Percentiles rank a stretch among this genome's conserved stretches.
These are phyloP conservation scores for Drosophila bifasciata DNA, from an alignment of 1,140 invertebrate species.

Conservation along the genomic window DNA sequence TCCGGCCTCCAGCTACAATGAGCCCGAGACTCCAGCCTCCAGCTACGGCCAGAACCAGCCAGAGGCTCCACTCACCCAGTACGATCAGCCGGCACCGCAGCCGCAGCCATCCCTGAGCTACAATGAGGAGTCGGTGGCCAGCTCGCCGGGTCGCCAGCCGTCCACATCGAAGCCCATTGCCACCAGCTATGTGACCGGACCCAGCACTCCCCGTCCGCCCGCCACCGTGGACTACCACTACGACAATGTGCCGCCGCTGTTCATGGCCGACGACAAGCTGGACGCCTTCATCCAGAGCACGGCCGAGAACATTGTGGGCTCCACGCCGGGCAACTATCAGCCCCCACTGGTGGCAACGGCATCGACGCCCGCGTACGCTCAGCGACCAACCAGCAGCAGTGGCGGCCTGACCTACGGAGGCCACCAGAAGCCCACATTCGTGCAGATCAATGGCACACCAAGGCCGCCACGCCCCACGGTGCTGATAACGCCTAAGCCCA, in stretches of 20 bases:
- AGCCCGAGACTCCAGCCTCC: slow-evolving; percentile 15
- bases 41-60: slow-evolving; percentile 11
- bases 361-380: slow-evolving; percentile 64
- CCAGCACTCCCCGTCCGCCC: slow-evolving; percentile 81
- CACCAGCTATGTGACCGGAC: slow-evolving; percentile 86
- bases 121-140: slow-evolving; percentile 49
- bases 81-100: slow-evolving; percentile 29
- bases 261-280: slow-evolving; percentile 77
- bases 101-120: slow-evolving; percentile 37
- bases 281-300: slow-evolving; percentile 79
- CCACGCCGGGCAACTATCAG: slow-evolving; percentile 65
- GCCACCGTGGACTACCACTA: slow-evolving; percentile 72
- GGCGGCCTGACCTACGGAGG: slow-evolving; percentile 34
- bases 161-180: slow-evolving; percentile 84
- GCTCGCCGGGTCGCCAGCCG: slow-evolving; percentile 62
- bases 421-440: slow-evolving; percentile 75
- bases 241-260: slow-evolving; percentile 73
- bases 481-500: slow-evolving; percentile 87
- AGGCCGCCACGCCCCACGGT: slow-evolving; percentile 85
- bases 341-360: slow-evolving; percentile 62
- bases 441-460: slow-evolving; percentile 75
- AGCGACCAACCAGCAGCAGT: slow-evolving; percentile 54
- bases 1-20: slow-evolving; percentile 15
- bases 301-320: slow-evolving; percentile 68
- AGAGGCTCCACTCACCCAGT: too few species aligned